Evolutionary conservation across 1,140 invertebrate genomes (phyloP), one percentile per base, ranked within the genome.

Genomic region (Gerris buenoi): DNA sequence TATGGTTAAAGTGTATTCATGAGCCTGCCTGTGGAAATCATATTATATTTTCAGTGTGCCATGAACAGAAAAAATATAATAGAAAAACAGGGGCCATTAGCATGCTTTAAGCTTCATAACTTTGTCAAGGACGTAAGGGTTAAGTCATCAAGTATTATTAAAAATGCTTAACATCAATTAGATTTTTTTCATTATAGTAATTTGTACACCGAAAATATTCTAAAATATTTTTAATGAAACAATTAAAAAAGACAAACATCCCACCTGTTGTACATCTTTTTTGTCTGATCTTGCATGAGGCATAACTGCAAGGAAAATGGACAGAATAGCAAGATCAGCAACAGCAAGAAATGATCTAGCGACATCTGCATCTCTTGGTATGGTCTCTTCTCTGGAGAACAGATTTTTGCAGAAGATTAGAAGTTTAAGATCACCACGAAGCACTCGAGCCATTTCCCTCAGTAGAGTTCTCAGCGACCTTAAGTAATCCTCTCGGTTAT

Each of bases 401-500:
- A 93, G 77, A 0, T 83, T 83, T 68, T 84, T 81, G 67, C 84
- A 88, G 67, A 93, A 86, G 27, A 79, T 81, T 1, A 82, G 75
- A 58, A 93, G 80, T 75, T 88, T 88, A 3, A 94, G 83, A 66
- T 93, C 91, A 71, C 88, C 82, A 13, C 88, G 79, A n/a, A 90
- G 80, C 27, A 88, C 86, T 15, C 93, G 84, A 59, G 70, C 72
- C 62, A 94, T 89, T 80, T 98, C 95, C 62, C 95, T 80, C 2
- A 93, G 79, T 46, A 98, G 79, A 18, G 88, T 85, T 22, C 94
- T 81, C 61, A 97, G 76, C 15, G 92, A 88, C 5, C 91, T 82
- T 18, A 95, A 78, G 77, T 92, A 96, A 77, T 97, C 94, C 71
- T 98, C 95, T 23, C 89, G 84, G 68, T 92, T 91, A 67, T 90